Percentiles rank a stretch among this genome's conserved stretches.
These are phyloP conservation scores for Sapajus apella DNA, from an alignment of 2,113 vertebrate genomes.

Conservation along the genomic window DNA sequence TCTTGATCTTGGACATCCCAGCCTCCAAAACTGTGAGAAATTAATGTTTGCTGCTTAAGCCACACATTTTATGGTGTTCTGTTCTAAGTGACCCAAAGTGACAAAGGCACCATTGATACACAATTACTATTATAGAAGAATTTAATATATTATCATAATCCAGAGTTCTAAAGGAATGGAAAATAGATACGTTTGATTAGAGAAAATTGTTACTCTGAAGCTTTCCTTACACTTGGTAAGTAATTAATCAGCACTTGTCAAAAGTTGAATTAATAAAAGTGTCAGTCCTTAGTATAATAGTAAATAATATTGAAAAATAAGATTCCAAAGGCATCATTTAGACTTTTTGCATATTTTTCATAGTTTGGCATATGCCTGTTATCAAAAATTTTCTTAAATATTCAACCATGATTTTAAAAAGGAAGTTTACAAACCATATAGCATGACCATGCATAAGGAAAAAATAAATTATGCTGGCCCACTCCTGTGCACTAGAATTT, in stretches of 20 bases:
- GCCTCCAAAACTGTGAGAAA: neutral
- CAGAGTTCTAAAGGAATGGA: neutral
- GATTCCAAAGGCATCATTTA: neutral
- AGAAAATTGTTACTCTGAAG: neutral
- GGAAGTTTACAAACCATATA: neutral
- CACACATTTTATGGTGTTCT: neutral
- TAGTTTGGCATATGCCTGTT: neutral
- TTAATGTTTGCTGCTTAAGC: neutral
- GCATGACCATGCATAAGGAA: neutral
- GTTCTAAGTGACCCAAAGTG: neutral
- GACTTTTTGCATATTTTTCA: slow-evolving; percentile 1
- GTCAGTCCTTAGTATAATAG: neutral
- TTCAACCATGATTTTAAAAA: slow-evolving; percentile 26
- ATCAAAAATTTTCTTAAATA: neutral
- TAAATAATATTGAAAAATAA: neutral
- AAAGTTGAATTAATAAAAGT: neutral
- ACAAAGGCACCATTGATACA: neutral
- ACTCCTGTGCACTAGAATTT: neutral
- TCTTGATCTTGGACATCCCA: neutral
- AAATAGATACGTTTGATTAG: neutral
- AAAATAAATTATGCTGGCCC: neutral
- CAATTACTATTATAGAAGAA: neutral
- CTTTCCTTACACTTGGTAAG: neutral
- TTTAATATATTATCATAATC: neutral
- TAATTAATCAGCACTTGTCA: neutral